Conservation (phyloP, 1,140 invertebrate genomes). For the Drosophila kepulauana region DNA sequence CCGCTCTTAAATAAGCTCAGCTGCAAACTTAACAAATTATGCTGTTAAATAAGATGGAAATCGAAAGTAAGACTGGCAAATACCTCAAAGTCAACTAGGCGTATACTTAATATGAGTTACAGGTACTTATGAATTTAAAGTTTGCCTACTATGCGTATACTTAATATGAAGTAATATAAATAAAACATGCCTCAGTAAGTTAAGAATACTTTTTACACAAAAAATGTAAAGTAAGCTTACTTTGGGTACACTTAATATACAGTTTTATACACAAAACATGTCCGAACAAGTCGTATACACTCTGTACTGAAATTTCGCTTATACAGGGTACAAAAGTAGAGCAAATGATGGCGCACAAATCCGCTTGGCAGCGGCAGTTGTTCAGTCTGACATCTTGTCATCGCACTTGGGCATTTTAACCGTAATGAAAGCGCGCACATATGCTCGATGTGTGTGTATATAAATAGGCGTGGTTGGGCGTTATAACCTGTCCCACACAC, state of each 20-base stretch:
- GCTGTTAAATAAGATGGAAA: not conserved
- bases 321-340: constrained; percentile 9
- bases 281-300: not conserved
- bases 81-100: not conserved
- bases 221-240: too few species aligned
- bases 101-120: too few species aligned
- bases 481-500: constrained; percentile 12
- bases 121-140: too few species aligned
- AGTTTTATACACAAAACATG: too few species aligned
- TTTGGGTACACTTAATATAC: too few species aligned
- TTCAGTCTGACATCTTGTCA: constrained; percentile 43
- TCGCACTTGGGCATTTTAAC: constrained; percentile 42
- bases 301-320: accelerated
- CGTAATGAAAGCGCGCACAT: constrained; percentile 66
- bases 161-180: too few species aligned
- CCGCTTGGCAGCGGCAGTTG: constrained; percentile 32
- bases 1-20: not conserved
- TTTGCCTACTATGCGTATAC: too few species aligned
- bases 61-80: not conserved
- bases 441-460: constrained; percentile 42
- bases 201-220: not conserved
- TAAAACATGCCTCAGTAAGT: not conserved
- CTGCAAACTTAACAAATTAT: constrained; percentile 3
- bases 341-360: constrained; percentile 9
- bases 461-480: constrained; percentile 16